phyloP scores from a whole-genome alignment of 2,113 vertebrate species.

The Machaerirhynchus nigripectus region DNA sequence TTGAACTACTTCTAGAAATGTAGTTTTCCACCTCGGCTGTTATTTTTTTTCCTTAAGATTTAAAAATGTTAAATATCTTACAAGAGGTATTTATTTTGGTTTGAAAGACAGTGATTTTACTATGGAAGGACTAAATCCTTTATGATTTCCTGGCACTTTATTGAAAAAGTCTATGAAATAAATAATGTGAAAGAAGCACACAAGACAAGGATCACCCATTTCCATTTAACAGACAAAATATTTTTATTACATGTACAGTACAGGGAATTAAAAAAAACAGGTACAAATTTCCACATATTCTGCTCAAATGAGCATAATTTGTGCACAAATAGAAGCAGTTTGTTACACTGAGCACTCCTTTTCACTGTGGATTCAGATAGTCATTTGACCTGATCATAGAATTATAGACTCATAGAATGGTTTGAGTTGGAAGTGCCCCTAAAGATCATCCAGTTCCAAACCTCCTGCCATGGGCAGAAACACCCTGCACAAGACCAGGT shows the following conservation, averaged over 20 bases:
- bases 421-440: background rate
- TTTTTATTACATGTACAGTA: background rate
- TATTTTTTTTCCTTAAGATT: background rate
- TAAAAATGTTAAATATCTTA: background rate
- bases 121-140: background rate
- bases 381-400: background rate
- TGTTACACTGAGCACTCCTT: background rate
- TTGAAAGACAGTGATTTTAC: background rate
- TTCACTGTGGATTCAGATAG: background rate
- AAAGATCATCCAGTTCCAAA: background rate
- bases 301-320: background rate
- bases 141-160: background rate
- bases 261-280: fast-evolving
- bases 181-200: background rate
- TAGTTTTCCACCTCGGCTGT: background rate
- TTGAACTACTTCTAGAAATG: background rate
- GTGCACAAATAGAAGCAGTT: background rate
- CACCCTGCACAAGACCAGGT: background rate
- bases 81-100: background rate
- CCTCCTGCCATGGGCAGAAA: no score
- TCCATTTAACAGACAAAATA: background rate
- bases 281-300: background rate
- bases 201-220: background rate
- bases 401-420: background rate
- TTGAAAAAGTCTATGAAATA: background rate